A percentile compares a stretch with the other conserved stretches of the same genome.
Evolutionary conservation across 2,797 vertebrate species (phyloP).

Genomic region (Chaunax sp.): DNA sequence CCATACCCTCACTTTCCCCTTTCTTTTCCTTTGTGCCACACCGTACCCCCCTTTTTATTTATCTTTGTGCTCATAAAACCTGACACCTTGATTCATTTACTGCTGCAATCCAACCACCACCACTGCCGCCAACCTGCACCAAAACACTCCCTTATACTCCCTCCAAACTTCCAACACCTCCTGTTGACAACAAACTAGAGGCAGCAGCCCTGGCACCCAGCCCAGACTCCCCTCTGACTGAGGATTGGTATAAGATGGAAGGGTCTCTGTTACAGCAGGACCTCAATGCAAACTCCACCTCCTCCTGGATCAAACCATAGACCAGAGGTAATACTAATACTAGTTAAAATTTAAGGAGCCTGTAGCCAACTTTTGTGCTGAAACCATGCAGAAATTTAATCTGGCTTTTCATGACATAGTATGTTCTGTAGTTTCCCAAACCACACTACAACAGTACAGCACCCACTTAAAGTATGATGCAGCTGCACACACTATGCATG

Average conservation of each 20-base stretch:
- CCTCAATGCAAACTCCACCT: conserved; percentile 92
- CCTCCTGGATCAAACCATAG: conserved; percentile 93
- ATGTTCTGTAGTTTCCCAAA: conserved; percentile 54
- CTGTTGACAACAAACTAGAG: conserved; percentile 80
- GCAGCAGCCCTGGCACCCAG: conserved; percentile 85
- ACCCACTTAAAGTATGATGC: conserved; percentile 43
- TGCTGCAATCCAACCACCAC: conserved; percentile 74
- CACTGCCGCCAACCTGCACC: conserved; percentile 75
- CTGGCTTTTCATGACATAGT: conserved; percentile 51
- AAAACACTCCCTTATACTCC: conserved; percentile 79
- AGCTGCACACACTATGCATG: conserved; percentile 61
- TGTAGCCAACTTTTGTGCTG: conserved; percentile 25
- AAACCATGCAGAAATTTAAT: conserved; percentile 29
- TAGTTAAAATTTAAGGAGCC: conserved; percentile 33
- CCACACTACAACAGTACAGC: conserved; percentile 13
- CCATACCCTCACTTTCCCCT: conserved; percentile 9
- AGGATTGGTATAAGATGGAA: conserved; percentile 89
- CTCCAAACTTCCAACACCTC: conserved; percentile 74
- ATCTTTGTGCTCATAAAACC: conserved; percentile 64
- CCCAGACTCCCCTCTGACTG: conserved; percentile 86
- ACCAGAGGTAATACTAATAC: conserved; percentile 80
- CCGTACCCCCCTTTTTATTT: conserved; percentile 19
- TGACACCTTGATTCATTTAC: conserved; percentile 69
- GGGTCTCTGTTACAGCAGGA: conserved; percentile 90
- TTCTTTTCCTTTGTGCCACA: conserved; percentile 43